Evolutionary conservation across 2,797 vertebrate species (phyloP).

Genomic region (Spheniscus humboldti): DNA sequence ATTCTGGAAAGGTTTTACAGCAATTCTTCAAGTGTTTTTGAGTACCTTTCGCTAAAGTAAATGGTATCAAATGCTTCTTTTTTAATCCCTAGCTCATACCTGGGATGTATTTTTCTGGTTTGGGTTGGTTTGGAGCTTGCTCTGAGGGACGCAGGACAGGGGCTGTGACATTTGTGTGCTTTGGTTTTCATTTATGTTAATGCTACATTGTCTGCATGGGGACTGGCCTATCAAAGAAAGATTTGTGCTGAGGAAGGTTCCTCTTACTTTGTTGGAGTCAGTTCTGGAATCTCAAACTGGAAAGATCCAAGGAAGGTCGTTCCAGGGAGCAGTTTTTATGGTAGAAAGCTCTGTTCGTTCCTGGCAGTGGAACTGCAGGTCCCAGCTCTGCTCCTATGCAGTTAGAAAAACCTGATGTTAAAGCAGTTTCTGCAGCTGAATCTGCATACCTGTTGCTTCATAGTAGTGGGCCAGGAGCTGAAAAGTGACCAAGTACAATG

Average conservation of each 20-base stretch:
- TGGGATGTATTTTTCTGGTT: background rate
- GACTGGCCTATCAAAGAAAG: background rate
- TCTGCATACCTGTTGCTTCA: background rate
- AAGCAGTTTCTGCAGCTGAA: background rate
- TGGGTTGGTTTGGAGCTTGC: background rate
- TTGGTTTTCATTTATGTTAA: background rate
- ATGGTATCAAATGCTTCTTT: background rate
- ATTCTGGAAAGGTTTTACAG: background rate
- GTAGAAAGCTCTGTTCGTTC: background rate
- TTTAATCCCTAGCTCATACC: background rate
- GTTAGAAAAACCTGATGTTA: background rate
- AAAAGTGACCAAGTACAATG: background rate
- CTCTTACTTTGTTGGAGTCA: background rate
- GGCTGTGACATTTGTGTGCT: background rate
- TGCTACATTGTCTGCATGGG: accelerated
- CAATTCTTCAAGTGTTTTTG: background rate
- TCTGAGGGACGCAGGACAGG: background rate
- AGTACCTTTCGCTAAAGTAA: background rate
- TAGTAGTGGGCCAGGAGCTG: background rate
- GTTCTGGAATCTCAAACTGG: background rate
- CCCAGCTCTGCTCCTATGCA: background rate
- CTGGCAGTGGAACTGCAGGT: background rate
- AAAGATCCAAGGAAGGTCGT: background rate
- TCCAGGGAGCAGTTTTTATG: background rate
- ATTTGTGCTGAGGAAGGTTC: background rate